phyloP scores from a whole-genome alignment of 2,888 invertebrate genomes.

The Tricholauxania praeusta region DNA sequence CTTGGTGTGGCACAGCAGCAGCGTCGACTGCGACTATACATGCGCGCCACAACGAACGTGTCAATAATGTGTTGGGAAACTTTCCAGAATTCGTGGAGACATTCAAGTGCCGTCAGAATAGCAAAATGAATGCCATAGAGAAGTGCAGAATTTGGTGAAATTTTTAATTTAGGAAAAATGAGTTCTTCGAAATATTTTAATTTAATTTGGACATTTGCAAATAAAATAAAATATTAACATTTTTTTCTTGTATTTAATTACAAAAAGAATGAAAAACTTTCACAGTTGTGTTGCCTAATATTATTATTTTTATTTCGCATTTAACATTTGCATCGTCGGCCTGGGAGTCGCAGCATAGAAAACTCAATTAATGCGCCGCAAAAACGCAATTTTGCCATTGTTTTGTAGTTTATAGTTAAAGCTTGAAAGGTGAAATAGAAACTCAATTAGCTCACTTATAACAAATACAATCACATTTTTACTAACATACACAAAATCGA shows the following conservation, averaged over 20 bases:
- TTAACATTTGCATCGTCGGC: not conserved
- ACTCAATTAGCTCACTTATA: constrained; percentile 17
- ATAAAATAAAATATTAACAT: no score
- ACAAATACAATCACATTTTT: not conserved
- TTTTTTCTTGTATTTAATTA: no score
- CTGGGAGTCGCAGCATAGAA: not conserved
- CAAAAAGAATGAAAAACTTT: no score
- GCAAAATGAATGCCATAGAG: constrained; percentile 57
- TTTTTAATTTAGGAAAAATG: no score
- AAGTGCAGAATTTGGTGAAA: constrained; percentile 62
- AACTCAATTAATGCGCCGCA: constrained; percentile 7
- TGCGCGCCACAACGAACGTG: constrained; percentile 56
- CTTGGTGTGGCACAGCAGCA: constrained; percentile 57
- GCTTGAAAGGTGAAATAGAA: constrained; percentile 4
- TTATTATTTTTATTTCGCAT: not conserved
- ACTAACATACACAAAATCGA: no score
- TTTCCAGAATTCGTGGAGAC: constrained; percentile 58
- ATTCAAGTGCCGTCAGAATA: constrained; percentile 53
- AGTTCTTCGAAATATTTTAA: no score
- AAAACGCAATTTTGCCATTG: constrained; percentile 22
- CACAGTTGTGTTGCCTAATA: not conserved
- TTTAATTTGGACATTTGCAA: no score
- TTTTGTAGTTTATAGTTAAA: constrained; percentile 17
- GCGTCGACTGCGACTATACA: constrained; percentile 46
- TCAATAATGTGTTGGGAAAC: constrained; percentile 62